phyloP scores from a whole-genome alignment of 2,113 vertebrate genomes.

The Eulacestoma nigropectus region DNA sequence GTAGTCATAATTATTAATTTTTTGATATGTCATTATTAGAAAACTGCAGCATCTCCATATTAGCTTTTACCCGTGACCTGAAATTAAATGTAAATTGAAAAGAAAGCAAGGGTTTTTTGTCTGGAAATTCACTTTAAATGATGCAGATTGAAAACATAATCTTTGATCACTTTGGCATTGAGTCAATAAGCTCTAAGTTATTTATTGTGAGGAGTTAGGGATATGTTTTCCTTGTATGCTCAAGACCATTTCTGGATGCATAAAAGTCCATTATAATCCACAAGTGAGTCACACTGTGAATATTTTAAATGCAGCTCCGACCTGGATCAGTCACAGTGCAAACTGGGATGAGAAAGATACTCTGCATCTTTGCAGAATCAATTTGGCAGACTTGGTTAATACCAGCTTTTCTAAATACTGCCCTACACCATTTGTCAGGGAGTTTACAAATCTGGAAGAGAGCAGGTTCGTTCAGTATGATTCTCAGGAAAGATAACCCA shows the following conservation, averaged over 20 bases:
- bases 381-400: background rate
- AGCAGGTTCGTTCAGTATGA: background rate
- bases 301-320: background rate
- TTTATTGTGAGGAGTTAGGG: background rate
- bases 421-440: background rate
- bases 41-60: background rate
- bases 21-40: background rate
- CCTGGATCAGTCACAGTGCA: background rate
- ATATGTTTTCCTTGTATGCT: background rate
- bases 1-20: background rate
- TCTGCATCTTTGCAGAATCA: background rate
- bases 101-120: background rate
- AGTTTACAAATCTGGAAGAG: background rate
- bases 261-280: background rate
- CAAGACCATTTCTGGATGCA: background rate
- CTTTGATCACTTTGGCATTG: background rate
- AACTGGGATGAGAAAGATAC: background rate
- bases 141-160: background rate
- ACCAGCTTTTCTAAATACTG: background rate
- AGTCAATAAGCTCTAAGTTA: background rate
- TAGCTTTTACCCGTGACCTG: background rate
- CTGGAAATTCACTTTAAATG: background rate
- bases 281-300: background rate
- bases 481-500: background rate
- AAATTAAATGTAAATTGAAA: background rate